Conservation (phyloP, 2,797 vertebrate species). For the Danio jaintianensis region DNA sequence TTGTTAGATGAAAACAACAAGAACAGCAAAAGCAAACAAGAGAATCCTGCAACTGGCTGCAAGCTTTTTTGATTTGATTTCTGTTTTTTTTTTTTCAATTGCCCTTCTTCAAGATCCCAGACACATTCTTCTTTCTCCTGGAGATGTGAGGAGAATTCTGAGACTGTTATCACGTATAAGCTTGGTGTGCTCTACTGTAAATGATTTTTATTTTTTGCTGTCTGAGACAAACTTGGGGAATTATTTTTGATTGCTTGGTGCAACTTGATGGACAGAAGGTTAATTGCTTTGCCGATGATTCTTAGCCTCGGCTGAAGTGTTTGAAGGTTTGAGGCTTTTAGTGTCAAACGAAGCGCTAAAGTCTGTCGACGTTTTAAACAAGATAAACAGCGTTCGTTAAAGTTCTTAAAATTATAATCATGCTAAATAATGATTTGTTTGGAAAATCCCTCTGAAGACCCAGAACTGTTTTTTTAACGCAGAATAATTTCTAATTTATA, state of each 20-base stretch:
- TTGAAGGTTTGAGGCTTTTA: conserved; percentile 3
- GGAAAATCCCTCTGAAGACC: not conserved
- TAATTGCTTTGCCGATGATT: conserved; percentile 16
- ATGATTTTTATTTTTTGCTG: conserved; percentile 4
- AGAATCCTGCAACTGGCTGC: conserved; percentile 69
- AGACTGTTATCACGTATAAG: conserved; percentile 53
- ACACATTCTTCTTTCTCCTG: conserved; percentile 24
- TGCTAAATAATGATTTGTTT: not conserved
- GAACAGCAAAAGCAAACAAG: conserved; percentile 74
- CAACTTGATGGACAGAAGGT: conserved; percentile 16
- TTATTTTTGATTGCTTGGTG: conserved; percentile 16
- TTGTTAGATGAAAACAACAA: conserved; percentile 82
- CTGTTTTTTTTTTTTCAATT: conserved; percentile 28
- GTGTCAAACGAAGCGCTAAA: conserved; percentile 16
- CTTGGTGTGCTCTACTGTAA: not conserved
- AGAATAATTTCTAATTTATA: conserved; percentile 8
- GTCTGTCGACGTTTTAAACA: not conserved
- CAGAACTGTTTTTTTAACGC: not conserved
- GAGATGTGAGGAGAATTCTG: conserved; percentile 58
- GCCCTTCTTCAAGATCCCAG: conserved; percentile 16
- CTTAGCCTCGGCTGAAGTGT: not conserved
- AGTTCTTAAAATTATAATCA: not conserved
- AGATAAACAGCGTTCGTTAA: not conserved
- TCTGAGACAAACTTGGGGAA: conserved; percentile 14
- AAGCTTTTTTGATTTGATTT: conserved; percentile 73